phyloP scores from a whole-genome alignment of 2,888 invertebrate genomes.

The Dicranocentrus wangi region DNA sequence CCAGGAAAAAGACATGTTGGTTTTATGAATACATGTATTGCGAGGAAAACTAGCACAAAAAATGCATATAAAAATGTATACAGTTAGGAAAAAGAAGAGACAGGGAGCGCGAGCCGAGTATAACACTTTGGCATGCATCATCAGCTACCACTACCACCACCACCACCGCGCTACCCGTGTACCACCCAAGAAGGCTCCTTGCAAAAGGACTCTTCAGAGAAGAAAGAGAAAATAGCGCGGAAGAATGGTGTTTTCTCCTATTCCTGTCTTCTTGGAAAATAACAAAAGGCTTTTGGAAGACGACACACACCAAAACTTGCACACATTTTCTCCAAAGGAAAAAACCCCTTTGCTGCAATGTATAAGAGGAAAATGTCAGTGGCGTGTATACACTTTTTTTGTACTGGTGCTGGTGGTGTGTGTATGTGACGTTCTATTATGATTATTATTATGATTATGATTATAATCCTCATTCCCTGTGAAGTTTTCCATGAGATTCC shows the following conservation, averaged over 20 bases:
- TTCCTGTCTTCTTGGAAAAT: background rate
- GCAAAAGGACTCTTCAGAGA: background rate
- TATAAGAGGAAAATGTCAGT: background rate
- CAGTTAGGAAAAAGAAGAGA: background rate
- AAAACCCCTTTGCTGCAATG: background rate
- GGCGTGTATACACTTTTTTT: conserved; percentile 13
- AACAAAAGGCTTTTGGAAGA: conserved; percentile 18
- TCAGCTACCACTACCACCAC: conserved; percentile 44
- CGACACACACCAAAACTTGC: no score
- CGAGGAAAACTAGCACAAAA: no score
- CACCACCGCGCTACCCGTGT: no score
- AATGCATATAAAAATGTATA: no score
- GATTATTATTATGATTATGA: conserved; percentile 51
- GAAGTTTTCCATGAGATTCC: background rate
- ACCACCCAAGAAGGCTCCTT: conserved; percentile 11
- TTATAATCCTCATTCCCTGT: conserved; percentile 43
- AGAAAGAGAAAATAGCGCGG: conserved; percentile 2
- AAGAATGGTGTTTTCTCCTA: background rate
- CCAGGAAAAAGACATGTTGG: no score
- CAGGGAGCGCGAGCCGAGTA: no score
- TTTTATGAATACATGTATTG: no score
- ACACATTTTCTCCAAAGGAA: background rate
- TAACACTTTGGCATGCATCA: conserved; percentile 55
- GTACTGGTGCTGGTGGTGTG: background rate
- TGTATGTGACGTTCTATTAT: conserved; percentile 46